These are phyloP conservation scores for Pipa parva DNA, from an alignment of 2,113 vertebrate genomes.

Conservation along the genomic window DNA sequence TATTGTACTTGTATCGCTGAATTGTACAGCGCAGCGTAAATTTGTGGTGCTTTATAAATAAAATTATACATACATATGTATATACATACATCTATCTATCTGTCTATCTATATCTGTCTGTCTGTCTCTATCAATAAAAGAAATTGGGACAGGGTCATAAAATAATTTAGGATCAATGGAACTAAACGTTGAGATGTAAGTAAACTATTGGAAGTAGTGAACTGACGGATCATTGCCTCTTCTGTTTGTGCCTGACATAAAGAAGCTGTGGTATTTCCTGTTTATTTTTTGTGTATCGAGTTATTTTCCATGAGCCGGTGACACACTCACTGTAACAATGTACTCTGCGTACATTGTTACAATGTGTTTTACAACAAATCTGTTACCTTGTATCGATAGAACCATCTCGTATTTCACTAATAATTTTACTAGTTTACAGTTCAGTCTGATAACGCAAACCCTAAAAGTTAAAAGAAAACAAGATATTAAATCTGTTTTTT, in stretches of 20 bases:
- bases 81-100: no score
- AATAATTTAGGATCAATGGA: constrained; percentile 46
- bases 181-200: no score
- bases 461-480: constrained; percentile 15
- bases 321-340: no score
- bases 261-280: constrained; percentile 53
- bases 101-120: no score
- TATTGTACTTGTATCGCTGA: no score
- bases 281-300: constrained; percentile 47
- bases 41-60: no score
- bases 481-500: constrained; percentile 11
- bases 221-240: constrained; percentile 56
- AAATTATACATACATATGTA: no score
- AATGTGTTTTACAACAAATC: background rate
- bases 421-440: constrained; percentile 8
- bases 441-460: constrained; percentile 3
- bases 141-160: constrained; percentile 44
- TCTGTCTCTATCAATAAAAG: background rate
- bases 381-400: background rate
- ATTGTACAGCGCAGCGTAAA: no score
- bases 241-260: constrained; percentile 51
- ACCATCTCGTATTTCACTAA: constrained; percentile 5
- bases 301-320: constrained; percentile 46
- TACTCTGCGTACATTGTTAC: background rate
- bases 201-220: constrained; percentile 50